A percentile compares a stretch with the other conserved stretches of the same genome.
phyloP scores from a whole-genome alignment of 2,888 invertebrate genomes.

The Ophraella communa region DNA sequence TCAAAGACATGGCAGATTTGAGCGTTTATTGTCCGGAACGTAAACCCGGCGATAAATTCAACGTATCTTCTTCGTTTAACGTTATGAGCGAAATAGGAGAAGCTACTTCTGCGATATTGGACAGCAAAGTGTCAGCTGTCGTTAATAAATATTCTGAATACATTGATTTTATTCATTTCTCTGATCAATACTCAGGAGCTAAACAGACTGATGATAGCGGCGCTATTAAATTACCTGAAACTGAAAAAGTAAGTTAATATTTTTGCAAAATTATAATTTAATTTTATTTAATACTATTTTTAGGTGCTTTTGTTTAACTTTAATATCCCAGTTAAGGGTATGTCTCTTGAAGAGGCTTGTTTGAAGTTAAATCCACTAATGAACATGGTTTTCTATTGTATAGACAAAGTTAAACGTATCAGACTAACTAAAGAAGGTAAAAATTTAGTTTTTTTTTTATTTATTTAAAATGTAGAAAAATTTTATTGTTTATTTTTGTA shows the following conservation, averaged over 20 bases:
- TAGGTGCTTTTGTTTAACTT: conserved; percentile 68
- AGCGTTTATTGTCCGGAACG: conserved; percentile 57
- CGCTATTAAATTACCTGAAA: conserved; percentile 56
- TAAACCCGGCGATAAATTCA: conserved; percentile 55
- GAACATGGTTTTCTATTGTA: conserved; percentile 87
- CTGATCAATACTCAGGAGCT: conserved; percentile 93
- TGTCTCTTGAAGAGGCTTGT: conserved; percentile 72
- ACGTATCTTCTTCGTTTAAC: conserved; percentile 61
- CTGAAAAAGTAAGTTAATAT: conserved; percentile 49
- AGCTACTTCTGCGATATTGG: conserved; percentile 83
- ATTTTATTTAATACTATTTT: conserved; percentile 11
- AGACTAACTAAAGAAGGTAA: conserved; percentile 88
- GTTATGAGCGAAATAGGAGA: conserved; percentile 92
- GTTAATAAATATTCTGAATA: conserved; percentile 80
- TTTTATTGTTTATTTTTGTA: conserved; percentile 27
- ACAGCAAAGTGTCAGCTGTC: conserved; percentile 78
- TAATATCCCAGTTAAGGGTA: conserved; percentile 72
- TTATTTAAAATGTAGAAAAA: neutral
- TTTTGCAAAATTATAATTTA: neutral
- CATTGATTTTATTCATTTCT: conserved; percentile 96
- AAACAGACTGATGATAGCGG: conserved; percentile 80
- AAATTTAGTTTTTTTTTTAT: too few species aligned
- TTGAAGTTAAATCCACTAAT: conserved; percentile 81
- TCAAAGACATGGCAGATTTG: conserved; percentile 93
- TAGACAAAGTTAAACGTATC: conserved; percentile 89